Evolutionary conservation across 2,888 invertebrate species (phyloP).

Genomic region (Neuroscelio doddi): DNA sequence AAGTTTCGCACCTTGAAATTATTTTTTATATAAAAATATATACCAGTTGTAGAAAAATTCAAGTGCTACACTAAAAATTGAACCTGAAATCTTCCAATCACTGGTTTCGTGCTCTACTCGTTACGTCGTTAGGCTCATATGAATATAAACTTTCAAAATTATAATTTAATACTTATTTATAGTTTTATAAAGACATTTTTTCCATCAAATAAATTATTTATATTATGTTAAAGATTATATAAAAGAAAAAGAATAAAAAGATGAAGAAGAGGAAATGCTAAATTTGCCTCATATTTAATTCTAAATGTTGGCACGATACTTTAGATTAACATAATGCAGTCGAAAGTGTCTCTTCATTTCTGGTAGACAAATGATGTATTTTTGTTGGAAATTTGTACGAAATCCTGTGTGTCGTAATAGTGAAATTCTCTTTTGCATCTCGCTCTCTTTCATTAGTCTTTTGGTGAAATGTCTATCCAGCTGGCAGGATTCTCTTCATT

Average conservation of each 20-base stretch:
- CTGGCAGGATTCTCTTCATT: conserved; percentile 53
- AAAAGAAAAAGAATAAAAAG: neutral
- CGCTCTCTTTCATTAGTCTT: conserved; percentile 18
- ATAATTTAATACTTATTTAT: too few species aligned
- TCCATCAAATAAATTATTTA: too few species aligned
- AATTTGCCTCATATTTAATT: conserved; percentile 11
- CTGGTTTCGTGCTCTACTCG: too few species aligned
- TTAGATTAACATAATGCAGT: conserved; percentile 12
- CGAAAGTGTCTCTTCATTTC: conserved; percentile 14
- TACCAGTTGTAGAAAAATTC: too few species aligned
- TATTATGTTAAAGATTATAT: too few species aligned
- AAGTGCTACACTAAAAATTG: too few species aligned
- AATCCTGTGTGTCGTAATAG: conserved; percentile 6
- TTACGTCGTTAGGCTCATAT: too few species aligned
- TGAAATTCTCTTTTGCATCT: neutral
- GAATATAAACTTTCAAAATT: too few species aligned
- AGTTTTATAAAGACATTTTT: too few species aligned
- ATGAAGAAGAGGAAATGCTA: neutral
- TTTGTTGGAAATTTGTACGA: conserved; percentile 8
- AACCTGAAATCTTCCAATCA: too few species aligned
- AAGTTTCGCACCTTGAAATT: too few species aligned
- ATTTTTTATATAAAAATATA: too few species aligned
- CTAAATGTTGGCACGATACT: conserved; percentile 17
- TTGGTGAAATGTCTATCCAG: neutral
- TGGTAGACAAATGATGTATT: conserved; percentile 16